Conservation (phyloP, 2,113 vertebrate genomes). For the Sus scrofa region T2T-Sscrofa CM000830.6:21696001-21696500, state of each 20-base stretch:
- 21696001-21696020: neutral
- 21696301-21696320: neutral
- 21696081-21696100: too few relatives aligned
- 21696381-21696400: neutral
- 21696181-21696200: too few relatives aligned
- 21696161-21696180: too few relatives aligned
- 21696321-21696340: neutral
- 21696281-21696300: neutral
- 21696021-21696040: neutral
- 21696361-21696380: neutral
- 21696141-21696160: too few relatives aligned
- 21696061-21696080: too few relatives aligned
- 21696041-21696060: neutral
- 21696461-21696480: constrained; percentile 9
- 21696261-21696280: neutral
- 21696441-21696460: neutral
- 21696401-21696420: neutral
- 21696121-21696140: too few relatives aligned
- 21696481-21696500: neutral
- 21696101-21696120: too few relatives aligned
- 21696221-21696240: neutral
- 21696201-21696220: neutral
- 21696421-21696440: neutral
- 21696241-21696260: neutral
- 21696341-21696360: neutral